These are phyloP conservation scores for Caenorhabditis sp. DNA, from an alignment of 2,888 invertebrate species.

Conservation along the genomic window DNA sequence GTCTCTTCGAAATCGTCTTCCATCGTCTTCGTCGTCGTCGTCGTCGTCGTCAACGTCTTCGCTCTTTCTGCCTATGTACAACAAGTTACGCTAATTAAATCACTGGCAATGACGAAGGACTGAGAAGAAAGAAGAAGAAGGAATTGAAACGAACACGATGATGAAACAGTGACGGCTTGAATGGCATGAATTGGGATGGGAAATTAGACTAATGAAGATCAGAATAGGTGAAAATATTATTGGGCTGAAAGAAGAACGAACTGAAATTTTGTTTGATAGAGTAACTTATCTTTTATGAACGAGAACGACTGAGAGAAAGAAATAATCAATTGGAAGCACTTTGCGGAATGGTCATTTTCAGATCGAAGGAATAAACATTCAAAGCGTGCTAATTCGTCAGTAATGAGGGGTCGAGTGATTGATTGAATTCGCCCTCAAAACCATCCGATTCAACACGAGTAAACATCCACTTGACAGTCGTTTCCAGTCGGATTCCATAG, in stretches of 20 bases:
- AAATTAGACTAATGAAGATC: background rate
- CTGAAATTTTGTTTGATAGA: too few relatives aligned
- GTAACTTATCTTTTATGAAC: too few relatives aligned
- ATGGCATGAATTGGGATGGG: background rate
- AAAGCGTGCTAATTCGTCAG: constrained; percentile 25
- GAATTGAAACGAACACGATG: constrained; percentile 15
- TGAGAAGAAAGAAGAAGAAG: constrained; percentile 6
- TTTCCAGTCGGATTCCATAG: constrained; percentile 21
- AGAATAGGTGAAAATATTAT: background rate
- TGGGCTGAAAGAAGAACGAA: background rate
- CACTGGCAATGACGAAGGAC: constrained; percentile 21
- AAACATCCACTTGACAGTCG: constrained; percentile 10
- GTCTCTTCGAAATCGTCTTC: constrained; percentile 35
- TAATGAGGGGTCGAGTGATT: constrained; percentile 16
- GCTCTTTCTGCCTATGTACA: constrained; percentile 21
- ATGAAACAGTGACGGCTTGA: background rate
- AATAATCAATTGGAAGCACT: background rate
- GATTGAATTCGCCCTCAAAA: constrained; percentile 32
- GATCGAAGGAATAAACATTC: background rate
- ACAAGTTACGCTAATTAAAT: constrained; percentile 56
- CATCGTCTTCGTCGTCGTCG: constrained; percentile 21
- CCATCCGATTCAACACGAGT: background rate
- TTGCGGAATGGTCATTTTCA: constrained; percentile 4
- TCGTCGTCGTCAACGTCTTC: constrained; percentile 3
- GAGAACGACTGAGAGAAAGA: background rate